Evolutionary conservation across 2,797 vertebrate species (phyloP), one percentile per base, ranked within the genome.

Genomic region (Orestias chungarensis): DNA sequence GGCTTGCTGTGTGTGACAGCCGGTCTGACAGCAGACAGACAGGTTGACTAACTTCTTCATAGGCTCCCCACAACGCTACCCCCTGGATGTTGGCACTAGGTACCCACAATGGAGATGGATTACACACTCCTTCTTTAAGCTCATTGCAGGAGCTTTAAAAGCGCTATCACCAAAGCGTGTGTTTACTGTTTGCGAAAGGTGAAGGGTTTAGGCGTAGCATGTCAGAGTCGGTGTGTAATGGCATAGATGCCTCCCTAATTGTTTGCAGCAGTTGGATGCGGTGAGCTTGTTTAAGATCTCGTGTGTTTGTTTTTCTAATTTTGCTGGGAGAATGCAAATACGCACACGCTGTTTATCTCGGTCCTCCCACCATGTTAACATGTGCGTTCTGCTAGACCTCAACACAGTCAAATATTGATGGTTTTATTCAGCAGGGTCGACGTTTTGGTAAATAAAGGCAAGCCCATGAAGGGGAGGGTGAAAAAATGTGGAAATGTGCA

Each of bases 1-100:
- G 71, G 80, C 67, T 87, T 40, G 44, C 90, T 87, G 57, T 86
- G 83, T 87, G 81, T 92, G 93, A 93, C 88, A 92, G 89, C 81
- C 68, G n/a, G 75, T 74, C 81, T 91, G 91, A 93, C 90, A 89
- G 86, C 83, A 92, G 88, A 93, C 88, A 89, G 91, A 90, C 92
- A 92, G 89, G 89, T 93, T 92, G 90, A 83, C 88, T 86, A 89
- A 92, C 89, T 79, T 69, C 87, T 75, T 71, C 77, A 70, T 81
- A 87, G 75, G 83, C 85, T 89, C 82, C 50, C 78, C 6, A 78
- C 46, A 52, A 73, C 66, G 64, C 77, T 78, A 65, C 25, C 1
- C 61, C 75, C 77, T 35, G 75, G 82, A 82, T 71, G 27, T 47
- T 25, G 66, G 82, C n/a, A 59, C 71, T 40, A 79, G 73, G 67